phyloP scores from a whole-genome alignment of 2,888 invertebrate species.

The Micropterix aruncella region DNA sequence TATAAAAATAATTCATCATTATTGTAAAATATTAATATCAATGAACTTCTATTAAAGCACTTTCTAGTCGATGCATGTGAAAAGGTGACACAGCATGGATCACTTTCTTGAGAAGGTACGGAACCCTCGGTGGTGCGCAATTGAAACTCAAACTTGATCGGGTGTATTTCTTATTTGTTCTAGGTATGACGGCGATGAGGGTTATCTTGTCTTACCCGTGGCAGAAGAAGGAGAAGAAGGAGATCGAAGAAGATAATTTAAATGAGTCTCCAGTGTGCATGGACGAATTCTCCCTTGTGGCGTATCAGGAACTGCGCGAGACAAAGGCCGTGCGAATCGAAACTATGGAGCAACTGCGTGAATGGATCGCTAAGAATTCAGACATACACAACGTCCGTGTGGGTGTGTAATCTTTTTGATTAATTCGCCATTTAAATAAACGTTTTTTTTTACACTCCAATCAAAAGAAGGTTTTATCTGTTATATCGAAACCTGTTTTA shows the following conservation, averaged over 20 bases:
- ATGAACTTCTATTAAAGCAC: no score
- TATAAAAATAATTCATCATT: no score
- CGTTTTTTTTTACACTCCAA: no score
- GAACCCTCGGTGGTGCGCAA: no score
- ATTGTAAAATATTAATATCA: no score
- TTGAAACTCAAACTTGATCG: no score
- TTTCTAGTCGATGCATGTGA: no score
- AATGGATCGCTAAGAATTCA: slow-evolving; percentile 55
- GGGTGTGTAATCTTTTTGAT: slow-evolving; percentile 24
- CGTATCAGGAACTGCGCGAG: slow-evolving; percentile 55
- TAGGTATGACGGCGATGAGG: neutral
- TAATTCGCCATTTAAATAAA: neutral
- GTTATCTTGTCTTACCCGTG: neutral
- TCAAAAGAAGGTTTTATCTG: no score
- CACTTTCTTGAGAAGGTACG: no score
- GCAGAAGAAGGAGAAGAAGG: slow-evolving; percentile 18
- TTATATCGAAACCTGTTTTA: no score
- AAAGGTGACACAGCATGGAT: no score
- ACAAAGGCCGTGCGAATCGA: slow-evolving; percentile 47
- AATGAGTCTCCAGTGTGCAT: no score
- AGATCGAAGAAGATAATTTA: slow-evolving; percentile 13
- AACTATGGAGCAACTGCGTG: slow-evolving; percentile 46
- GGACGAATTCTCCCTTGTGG: slow-evolving; percentile 27
- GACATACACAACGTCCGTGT: slow-evolving; percentile 54
- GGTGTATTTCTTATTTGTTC: neutral